Evolutionary conservation across 2,888 invertebrate species (phyloP), one percentile per base, ranked within the genome.

Genomic region (Papilio protenor): DNA sequence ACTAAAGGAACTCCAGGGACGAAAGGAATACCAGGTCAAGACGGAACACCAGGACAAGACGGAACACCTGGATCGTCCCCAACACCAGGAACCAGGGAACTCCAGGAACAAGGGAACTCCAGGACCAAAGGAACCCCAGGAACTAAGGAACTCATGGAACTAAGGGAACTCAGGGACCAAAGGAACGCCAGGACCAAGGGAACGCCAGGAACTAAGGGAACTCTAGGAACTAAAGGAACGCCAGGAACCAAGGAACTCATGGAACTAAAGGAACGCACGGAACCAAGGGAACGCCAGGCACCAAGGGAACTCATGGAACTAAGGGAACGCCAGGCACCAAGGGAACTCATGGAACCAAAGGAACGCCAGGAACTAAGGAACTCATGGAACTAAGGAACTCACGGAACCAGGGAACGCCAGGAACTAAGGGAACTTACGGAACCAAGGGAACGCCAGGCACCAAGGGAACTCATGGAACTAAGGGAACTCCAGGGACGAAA

Each of bases 321-420:
- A 18, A 18, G 1, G 55, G 55, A 55, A 55, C n/a, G 1, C 52
- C 27, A 27, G 27, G 27, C n/a, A n/a, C n/a, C n/a, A 16, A 59
- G 11, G 76, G 73, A 14, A 6, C 11, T 6, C 80, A 78, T 33
- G n/a, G n/a, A n/a, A n/a, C n/a, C 61, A 55, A 8, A 47, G 76
- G 75, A 12, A 55, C 70, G 21, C 74, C 75, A 61, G 78, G 78
- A 14, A 69, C 69, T 1, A 79, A 79, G 69, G 77, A 5, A n/a
- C 71, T 0, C 79, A 77, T 78, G 76, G 70, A 8, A 27, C 69
- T 4, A 66, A 79, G 76, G 66, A 2, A 57, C 55, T 0, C 79
- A 80, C 61, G 78, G 70, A 16, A 27, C 64, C 12, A 73, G 10
- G 57, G 21, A 57, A 23, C 59, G 76, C 47, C 8, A 12, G 74